Conservation (phyloP, 1,140 invertebrate genomes). For the Venturia canescens region DNA sequence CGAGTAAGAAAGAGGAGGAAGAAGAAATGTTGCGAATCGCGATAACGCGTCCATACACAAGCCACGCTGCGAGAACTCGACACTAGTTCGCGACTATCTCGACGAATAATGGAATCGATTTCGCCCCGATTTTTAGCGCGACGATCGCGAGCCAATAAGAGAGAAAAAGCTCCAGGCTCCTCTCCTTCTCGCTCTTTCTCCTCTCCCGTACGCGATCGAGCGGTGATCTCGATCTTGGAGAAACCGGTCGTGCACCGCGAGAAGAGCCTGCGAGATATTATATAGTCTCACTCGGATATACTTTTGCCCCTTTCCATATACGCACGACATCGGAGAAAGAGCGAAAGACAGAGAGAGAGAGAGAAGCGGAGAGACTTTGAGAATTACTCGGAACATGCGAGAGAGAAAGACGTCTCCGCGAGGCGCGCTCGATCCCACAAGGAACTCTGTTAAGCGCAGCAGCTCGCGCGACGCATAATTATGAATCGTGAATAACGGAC, state of each 20-base stretch:
- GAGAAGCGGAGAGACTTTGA: neutral
- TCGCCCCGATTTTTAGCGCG: conserved; percentile 24
- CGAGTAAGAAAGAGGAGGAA: conserved; percentile 7
- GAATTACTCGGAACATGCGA: neutral
- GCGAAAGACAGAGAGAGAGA: neutral
- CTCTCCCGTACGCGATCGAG: conserved; percentile 27
- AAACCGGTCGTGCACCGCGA: conserved; percentile 56
- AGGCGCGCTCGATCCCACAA: neutral
- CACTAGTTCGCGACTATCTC: conserved; percentile 31
- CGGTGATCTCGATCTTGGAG: conserved; percentile 47
- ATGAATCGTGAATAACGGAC: conserved; percentile 58
- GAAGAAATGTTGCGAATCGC: conserved; percentile 7
- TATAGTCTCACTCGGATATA: conserved; percentile 27
- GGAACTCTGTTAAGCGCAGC: conserved; percentile 28
- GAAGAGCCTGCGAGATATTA: conserved; percentile 37
- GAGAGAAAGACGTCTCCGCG: neutral
- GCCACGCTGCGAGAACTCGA: neutral
- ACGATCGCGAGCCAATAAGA: neutral
- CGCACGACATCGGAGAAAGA: neutral
- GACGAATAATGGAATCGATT: conserved; percentile 51
- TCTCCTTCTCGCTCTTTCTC: conserved; percentile 35
- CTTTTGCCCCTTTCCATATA: conserved; percentile 25
- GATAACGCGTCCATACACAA: conserved; percentile 5
- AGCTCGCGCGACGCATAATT: conserved; percentile 52
- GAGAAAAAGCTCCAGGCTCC: neutral